A percentile compares a stretch with the other conserved stretches of the same genome.
phyloP scores from a whole-genome alignment of 2,888 invertebrate species.

The Agonopterix subpropinquella region DNA sequence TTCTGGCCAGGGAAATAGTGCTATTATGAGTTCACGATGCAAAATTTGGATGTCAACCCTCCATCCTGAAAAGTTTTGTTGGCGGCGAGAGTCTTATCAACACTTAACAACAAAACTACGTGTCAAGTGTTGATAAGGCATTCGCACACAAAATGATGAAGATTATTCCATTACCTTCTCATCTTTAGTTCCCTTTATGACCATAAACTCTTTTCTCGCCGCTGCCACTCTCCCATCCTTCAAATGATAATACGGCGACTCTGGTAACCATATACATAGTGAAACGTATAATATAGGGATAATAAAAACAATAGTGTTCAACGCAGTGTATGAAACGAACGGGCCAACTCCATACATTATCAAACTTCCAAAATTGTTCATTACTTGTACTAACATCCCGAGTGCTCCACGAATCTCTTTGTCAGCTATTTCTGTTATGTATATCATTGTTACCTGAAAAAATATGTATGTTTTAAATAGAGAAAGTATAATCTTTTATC shows the following conservation, averaged over 20 bases:
- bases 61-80: too few species aligned
- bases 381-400: conserved; percentile 66
- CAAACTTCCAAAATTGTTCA: conserved; percentile 63
- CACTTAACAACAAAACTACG: too few species aligned
- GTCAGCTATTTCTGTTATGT: conserved; percentile 70
- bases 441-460: conserved; percentile 68
- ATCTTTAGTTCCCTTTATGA: conserved; percentile 58
- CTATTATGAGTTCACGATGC: too few species aligned
- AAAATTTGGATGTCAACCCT: too few species aligned
- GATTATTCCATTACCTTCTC: conserved; percentile 38
- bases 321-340: conserved; percentile 56
- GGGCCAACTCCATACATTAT: conserved; percentile 64
- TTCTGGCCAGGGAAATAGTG: too few species aligned
- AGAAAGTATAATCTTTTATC: too few species aligned
- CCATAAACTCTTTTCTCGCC: conserved; percentile 58
- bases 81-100: too few species aligned
- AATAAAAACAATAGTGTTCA: conserved; percentile 59
- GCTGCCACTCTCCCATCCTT: conserved; percentile 64
- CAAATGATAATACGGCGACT: conserved; percentile 77
- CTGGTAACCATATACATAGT: conserved; percentile 75
- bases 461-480: neutral
- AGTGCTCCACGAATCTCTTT: conserved; percentile 66
- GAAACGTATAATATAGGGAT: conserved; percentile 65
- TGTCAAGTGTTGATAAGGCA: too few species aligned
- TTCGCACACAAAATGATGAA: too few species aligned